Evolutionary conservation across 2,113 vertebrate genomes (phyloP), one percentile per base, ranked within the genome.

Genomic region (Passer domesticus): DNA sequence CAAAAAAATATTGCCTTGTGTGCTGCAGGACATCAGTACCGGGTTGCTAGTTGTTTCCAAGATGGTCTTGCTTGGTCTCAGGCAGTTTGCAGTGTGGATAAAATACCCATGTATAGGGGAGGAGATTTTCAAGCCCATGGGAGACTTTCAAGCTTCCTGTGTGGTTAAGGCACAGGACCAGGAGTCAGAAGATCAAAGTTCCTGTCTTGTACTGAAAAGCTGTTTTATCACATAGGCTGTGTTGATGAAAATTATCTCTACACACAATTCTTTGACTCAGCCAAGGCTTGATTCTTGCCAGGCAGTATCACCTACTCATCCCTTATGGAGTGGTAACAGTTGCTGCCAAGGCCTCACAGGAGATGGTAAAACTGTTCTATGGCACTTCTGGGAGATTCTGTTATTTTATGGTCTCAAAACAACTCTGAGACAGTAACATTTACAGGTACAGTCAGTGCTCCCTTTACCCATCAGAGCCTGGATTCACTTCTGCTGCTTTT

Each of bases 151-250:
- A 88, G 22, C 77, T 94, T 92, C 68, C 41, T 92, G 15, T 95
- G 94, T 92, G 89, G 94, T 87, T 91, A 91, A 92, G n/a, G 69
- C 91, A 94, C 37, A 84, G 91, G 91, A 94, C 80, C 3, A 6
- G 22, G 22, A 89, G 64, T 94, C 76, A 94, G 77, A 28, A 91
- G 87, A 94, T 76, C 24, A 39, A 90, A 91, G 86, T 64, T 89
- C 33, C 53, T 43, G 20, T 3, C 2, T 56, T 41, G 30, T 49
- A 68, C 49, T 79, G 73, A 79, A 87, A 84, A 52, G 31, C 6
- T 69, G 7, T 66, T 89, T 75, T 25, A 72, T 53, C 43, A 92
- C 46, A 68, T 37, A 91, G 49, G 43, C 47, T 84, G 28, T 58
- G 72, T 84, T 92, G 83, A 89, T 82, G 20, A 41, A 87, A 90